Conservation (phyloP, 2,888 invertebrate genomes). For the Ernsta delagoae region DNA sequence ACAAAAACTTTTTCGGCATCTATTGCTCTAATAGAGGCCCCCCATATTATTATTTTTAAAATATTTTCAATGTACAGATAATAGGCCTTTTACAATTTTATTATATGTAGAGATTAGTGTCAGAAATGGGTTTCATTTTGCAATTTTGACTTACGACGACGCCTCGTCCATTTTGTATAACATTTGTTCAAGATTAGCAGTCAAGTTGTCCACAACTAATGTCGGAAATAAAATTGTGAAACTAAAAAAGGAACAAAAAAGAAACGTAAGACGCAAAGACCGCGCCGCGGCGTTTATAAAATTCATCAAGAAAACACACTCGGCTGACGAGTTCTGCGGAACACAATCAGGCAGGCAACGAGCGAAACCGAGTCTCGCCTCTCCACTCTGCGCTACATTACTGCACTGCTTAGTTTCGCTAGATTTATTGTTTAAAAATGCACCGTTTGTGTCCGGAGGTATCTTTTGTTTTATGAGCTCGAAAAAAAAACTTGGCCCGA, state of each 20-base stretch:
- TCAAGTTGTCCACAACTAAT: too few relatives aligned
- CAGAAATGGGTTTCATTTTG: too few relatives aligned
- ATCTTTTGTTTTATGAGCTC: constrained; percentile 40
- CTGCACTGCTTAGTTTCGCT: constrained; percentile 15
- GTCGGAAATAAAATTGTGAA: neutral
- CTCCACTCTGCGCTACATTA: constrained; percentile 5
- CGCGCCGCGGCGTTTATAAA: neutral
- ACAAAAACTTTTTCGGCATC: too few relatives aligned
- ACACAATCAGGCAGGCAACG: constrained; percentile 13
- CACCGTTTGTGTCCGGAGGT: constrained; percentile 31
- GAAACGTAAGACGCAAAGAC: too few relatives aligned
- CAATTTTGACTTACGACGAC: too few relatives aligned
- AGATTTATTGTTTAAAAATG: constrained; percentile 36
- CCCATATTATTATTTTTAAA: too few relatives aligned
- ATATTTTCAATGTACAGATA: too few relatives aligned
- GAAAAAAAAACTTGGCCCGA: constrained; percentile 36
- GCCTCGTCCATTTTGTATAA: too few relatives aligned
- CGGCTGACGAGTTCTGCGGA: constrained; percentile 7
- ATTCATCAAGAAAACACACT: constrained; percentile 12
- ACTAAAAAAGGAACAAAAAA: neutral
- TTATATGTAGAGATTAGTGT: too few relatives aligned
- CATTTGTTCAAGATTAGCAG: too few relatives aligned
- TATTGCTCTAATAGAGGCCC: too few relatives aligned
- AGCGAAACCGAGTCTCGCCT: constrained; percentile 16
- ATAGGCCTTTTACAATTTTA: too few relatives aligned